Evolutionary conservation across 2,797 vertebrate species (phyloP), one percentile per base, ranked within the genome.

Genomic region (Balearica regulorum): DNA sequence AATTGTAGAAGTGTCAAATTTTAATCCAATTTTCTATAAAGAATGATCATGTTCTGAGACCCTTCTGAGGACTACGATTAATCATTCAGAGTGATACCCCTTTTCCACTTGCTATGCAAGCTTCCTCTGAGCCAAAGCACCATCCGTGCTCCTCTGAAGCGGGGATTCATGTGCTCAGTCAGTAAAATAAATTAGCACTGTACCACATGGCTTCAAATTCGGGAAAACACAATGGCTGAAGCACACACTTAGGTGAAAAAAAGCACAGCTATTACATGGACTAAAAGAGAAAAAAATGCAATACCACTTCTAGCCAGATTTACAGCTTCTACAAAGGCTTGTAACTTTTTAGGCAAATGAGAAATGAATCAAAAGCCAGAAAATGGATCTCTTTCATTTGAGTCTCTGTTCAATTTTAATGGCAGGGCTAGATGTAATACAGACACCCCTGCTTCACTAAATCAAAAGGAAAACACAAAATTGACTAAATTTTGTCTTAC

Each of bases 1-100:
- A 96, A 97, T 83, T 70, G 90, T 94, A 90, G 85, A 98, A 92
- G 93, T 88, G 96, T 97, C 96, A 96, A 93, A 97, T 98, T 97
- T 97, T 97, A 98, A 98, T 97, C 93, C 93, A 94, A 96, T 97
- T 97, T 97, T 93, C 93, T 94, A 72, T 96, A 96, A 98, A 97
- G 93, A 98, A 97, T 97, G 87, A 97, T 97, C 96, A 83, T 91
- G 90, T 97, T 94, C 95, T 68, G 71, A 97, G 97, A 97, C 95
- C 95, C 93, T 93, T 94, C 79, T 58, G 70, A 96, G 90, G 93
- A 84, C 91, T 94, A 93, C 94, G 91, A 96, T 98, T 97, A 97
- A 98, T 98, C 98, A 97, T 95, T 89, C 69, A 91, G 80, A 82
- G 84, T 80, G 82, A 93, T 94, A 78, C 77, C 83, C 87, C 81